phyloP scores from a whole-genome alignment of 2,797 vertebrate species.

The Scolopax bukidnonensis region DNA sequence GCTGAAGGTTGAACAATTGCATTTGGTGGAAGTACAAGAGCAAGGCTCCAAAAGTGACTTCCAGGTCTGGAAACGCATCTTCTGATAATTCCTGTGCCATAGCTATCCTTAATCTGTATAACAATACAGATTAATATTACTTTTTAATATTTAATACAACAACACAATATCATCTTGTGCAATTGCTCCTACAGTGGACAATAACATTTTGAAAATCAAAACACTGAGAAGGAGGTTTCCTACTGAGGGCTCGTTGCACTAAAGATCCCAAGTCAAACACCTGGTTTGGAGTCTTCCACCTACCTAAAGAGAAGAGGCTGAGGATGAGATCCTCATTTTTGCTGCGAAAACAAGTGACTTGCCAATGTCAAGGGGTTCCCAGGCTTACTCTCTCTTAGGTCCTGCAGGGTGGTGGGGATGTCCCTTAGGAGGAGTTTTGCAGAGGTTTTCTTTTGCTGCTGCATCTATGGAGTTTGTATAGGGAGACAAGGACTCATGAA shows the following conservation, averaged over 20 bases:
- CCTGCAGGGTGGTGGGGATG: slow-evolving; percentile 67
- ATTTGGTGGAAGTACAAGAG: neutral
- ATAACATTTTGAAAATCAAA: neutral
- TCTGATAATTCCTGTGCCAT: neutral
- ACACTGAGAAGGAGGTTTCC: neutral
- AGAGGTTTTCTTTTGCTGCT: slow-evolving; percentile 71
- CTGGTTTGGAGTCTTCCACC: slow-evolving; percentile 78
- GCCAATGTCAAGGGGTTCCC: slow-evolving; percentile 71
- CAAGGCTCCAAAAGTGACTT: neutral
- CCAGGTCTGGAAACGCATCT: neutral
- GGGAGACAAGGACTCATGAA: neutral
- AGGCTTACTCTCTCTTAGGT: slow-evolving; percentile 52
- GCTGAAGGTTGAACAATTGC: fast-evolving
- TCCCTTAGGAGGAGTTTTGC: slow-evolving; percentile 70
- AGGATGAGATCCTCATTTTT: slow-evolving; percentile 74
- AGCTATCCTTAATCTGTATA: neutral
- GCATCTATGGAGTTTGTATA: slow-evolving; percentile 48
- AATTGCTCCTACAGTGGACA: neutral
- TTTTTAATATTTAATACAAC: neutral
- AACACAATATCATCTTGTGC: neutral
- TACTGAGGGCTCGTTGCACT: neutral
- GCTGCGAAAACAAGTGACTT: slow-evolving; percentile 71
- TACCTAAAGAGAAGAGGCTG: slow-evolving; percentile 73
- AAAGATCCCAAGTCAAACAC: neutral
- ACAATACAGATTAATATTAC: neutral